Percentiles rank a stretch among this genome's conserved stretches.
Conservation (phyloP, 2,113 vertebrate species). For the Setophaga kirtlandii region DNA sequence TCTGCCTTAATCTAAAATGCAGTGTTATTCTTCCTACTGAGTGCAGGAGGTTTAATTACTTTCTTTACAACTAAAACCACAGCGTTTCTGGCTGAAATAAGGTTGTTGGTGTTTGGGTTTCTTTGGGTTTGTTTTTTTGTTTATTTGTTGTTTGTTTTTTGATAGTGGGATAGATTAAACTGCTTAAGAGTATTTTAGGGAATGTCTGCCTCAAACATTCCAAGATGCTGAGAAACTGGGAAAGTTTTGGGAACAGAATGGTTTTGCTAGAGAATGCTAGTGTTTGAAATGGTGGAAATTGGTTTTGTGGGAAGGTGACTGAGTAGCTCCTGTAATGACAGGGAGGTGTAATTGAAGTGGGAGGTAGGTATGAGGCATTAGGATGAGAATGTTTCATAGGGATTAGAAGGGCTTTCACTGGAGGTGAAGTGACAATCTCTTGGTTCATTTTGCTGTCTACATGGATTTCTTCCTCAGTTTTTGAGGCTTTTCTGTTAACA, state of each 20-base stretch:
- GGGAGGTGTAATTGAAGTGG: neutral
- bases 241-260: neutral
- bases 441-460: neutral
- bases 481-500: neutral
- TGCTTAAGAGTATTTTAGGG: neutral
- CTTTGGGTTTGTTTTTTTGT: neutral
- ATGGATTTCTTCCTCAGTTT: neutral
- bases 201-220: neutral
- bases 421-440: neutral
- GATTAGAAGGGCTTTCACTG: neutral
- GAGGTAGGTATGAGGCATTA: neutral
- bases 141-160: neutral
- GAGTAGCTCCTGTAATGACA: neutral
- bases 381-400: neutral
- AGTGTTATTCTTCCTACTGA: neutral
- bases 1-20: neutral
- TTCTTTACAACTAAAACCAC: neutral
- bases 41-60: neutral
- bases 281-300: neutral
- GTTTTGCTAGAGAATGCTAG: neutral
- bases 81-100: neutral
- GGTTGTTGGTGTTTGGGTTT: neutral
- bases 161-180: neutral
- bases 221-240: neutral
- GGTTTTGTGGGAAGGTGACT: neutral